Base-by-base conservation (phyloP, 1,140 invertebrate genomes). In the Eumaeus atala region DNA sequence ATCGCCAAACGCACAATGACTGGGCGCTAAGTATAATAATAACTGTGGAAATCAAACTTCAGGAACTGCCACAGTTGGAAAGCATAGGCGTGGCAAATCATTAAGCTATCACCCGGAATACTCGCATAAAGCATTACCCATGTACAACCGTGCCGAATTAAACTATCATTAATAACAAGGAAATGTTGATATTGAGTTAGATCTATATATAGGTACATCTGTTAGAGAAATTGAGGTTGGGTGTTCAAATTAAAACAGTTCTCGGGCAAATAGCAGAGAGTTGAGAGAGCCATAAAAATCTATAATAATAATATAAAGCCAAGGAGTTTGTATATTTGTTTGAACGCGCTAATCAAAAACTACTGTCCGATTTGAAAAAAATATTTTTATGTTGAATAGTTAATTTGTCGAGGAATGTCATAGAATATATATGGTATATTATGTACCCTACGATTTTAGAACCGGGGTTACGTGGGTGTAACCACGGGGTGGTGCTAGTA, bases 121-220 rank as follows among this genome's bases (percentile, higher is more conserved):
- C 62, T 68, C 65, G 66, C 63, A 67, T 67, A 67, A 67, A 67
- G 66, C 59, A 62, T 53, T 59, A 62, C 62, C 58, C 59, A 64
- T 61, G 65, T 58, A 65, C 66, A 61, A 66, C 63, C 61, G 68
- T 67, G 62, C 62, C 64, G 61, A 71, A 74, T 71, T 66, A 68
- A 65, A 61, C 62, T 69, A 69, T 71, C 66, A 74, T 74, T 74
- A 71, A 68, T 60, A 66, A 69, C 62, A 35, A 67, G 71, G 71
- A 74, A 74, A 67, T 60, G 59, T 52, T 54, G 58, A 60, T 63
- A 67, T 66, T 71, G 64, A 62, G 63, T 55, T 69, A 67, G 63
- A 63, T 64, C 66, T 69, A 66, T 56, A 71, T 71, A 66, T 67
- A 57, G 58, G 36, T 36, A 62, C 61, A 61, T 63, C 60, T 64